These are phyloP conservation scores for Diabrotica virgifera DNA, from an alignment of 1,140 invertebrate species.

Conservation along the genomic window DNA sequence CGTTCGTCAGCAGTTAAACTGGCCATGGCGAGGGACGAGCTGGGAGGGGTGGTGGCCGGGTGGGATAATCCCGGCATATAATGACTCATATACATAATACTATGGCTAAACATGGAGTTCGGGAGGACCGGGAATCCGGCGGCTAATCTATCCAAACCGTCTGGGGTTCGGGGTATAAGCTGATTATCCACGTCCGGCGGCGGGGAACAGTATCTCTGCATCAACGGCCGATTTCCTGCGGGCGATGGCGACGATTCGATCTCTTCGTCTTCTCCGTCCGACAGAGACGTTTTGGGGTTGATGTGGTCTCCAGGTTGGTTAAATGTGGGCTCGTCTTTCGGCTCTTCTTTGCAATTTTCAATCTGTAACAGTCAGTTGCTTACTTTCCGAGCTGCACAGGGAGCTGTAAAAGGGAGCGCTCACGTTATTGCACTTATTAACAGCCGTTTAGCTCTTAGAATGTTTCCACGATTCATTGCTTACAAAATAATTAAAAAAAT, in stretches of 20 bases:
- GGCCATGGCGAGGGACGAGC: slow-evolving; percentile 59
- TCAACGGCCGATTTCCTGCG: slow-evolving; percentile 32
- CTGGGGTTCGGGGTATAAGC: slow-evolving; percentile 38
- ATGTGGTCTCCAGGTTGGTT: slow-evolving; percentile 51
- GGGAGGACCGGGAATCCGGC: slow-evolving; percentile 74
- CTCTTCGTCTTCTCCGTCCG: slow-evolving; percentile 40
- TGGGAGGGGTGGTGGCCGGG: slow-evolving; percentile 51
- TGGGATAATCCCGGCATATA: slow-evolving; percentile 66
- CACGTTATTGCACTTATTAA: not conserved
- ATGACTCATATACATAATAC: slow-evolving; percentile 89
- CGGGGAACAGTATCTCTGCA: slow-evolving; percentile 44
- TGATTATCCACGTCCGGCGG: slow-evolving; percentile 41
- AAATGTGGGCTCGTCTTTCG: slow-evolving; percentile 54
- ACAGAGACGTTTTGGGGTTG: slow-evolving; percentile 48
- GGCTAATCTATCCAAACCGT: slow-evolving; percentile 51
- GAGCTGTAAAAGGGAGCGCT: slow-evolving; percentile 2
- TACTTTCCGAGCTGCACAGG: slow-evolving; percentile 5
- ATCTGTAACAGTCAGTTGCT: slow-evolving; percentile 34
- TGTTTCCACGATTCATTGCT: no score
- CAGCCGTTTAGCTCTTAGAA: no score
- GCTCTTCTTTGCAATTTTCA: slow-evolving; percentile 37
- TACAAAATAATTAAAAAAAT: no score
- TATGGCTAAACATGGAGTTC: slow-evolving; percentile 79
- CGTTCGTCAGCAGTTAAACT: slow-evolving; percentile 72
- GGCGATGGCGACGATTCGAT: slow-evolving; percentile 44